Conservation (phyloP, 2,888 invertebrate genomes). For the Agrotis clavis region DNA sequence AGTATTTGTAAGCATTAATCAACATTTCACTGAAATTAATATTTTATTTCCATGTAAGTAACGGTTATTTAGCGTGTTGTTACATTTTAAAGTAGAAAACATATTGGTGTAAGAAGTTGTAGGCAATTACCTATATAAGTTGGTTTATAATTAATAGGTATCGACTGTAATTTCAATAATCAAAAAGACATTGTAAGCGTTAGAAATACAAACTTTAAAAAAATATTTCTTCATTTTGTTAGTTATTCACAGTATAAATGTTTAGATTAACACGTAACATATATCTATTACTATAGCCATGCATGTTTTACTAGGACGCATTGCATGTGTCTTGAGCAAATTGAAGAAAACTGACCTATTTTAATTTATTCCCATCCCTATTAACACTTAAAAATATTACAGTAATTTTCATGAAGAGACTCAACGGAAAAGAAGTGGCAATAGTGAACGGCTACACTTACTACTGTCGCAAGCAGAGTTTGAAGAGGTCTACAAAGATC, state of each 20-base stretch:
- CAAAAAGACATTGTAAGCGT: no score
- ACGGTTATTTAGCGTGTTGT: neutral
- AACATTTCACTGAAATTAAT: neutral
- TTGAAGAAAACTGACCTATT: no score
- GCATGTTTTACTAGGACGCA: no score
- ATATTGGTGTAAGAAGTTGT: neutral
- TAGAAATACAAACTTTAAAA: no score
- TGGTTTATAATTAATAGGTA: neutral
- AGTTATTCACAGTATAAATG: no score
- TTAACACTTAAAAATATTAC: slow-evolving; percentile 16
- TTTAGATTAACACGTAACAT: no score
- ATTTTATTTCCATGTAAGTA: neutral
- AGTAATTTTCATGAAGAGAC: slow-evolving; percentile 35
- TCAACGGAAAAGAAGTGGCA: slow-evolving; percentile 53
- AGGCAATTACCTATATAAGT: neutral
- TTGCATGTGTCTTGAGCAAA: no score
- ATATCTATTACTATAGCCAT: no score
- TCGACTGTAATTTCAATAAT: no score
- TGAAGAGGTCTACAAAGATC: slow-evolving; percentile 32
- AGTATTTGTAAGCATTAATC: neutral
- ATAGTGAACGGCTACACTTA: slow-evolving; percentile 44
- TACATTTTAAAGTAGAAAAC: neutral
- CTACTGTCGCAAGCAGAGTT: slow-evolving; percentile 21
- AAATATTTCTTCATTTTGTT: no score
- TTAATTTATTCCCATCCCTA: neutral